Evolutionary conservation across 2,113 vertebrate genomes (phyloP).

Genomic region (Salvelinus sp.): DNA sequence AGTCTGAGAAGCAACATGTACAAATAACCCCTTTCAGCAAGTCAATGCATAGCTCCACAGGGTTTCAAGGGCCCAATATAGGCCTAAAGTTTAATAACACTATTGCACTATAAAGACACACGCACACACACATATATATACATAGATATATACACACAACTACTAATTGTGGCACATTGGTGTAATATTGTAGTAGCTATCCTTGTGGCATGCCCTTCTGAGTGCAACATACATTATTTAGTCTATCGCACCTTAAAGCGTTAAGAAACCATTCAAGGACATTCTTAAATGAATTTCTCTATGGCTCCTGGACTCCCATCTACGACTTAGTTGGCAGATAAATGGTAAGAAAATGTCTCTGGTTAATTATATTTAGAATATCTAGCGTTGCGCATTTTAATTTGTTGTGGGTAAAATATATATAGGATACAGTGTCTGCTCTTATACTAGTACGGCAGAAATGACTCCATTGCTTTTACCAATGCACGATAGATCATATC

Average conservation of each 20-base stretch:
- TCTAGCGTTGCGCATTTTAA: neutral
- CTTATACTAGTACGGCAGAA: neutral
- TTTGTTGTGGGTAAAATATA: neutral
- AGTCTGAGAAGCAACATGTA: slow-evolving; percentile 74
- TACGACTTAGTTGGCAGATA: neutral
- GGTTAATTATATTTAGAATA: neutral
- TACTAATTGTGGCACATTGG: too few relatives aligned
- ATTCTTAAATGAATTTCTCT: neutral
- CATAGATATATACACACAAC: too few relatives aligned
- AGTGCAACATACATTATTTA: neutral
- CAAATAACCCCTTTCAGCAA: slow-evolving; percentile 20
- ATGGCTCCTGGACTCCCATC: neutral
- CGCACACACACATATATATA: too few relatives aligned
- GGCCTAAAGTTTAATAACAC: too few relatives aligned
- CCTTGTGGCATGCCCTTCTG: neutral
- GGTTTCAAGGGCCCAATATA: too few relatives aligned
- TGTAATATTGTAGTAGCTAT: too few relatives aligned
- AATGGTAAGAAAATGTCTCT: neutral
- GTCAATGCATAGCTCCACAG: neutral
- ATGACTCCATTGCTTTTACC: too few relatives aligned
- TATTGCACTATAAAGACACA: too few relatives aligned
- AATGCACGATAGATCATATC: slow-evolving; percentile 47
- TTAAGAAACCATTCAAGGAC: neutral
- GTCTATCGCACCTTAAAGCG: neutral
- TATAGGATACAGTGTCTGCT: neutral